Percentiles rank a stretch among this genome's conserved stretches.
phyloP scores from a whole-genome alignment of 2,113 vertebrate genomes.

The Larimichthys crocea region DNA sequence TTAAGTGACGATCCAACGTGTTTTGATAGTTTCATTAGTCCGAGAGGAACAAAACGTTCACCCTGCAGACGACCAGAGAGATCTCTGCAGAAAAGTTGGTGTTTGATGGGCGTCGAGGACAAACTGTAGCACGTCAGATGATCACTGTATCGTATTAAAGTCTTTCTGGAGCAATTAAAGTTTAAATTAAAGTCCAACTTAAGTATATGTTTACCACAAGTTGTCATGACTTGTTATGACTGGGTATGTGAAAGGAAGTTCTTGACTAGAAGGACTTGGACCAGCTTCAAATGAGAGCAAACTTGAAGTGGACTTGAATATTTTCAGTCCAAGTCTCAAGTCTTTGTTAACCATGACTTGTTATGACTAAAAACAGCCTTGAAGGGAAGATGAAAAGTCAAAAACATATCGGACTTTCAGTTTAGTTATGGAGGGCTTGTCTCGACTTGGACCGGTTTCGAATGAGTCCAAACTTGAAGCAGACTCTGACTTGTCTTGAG shows the following conservation, averaged over 20 bases:
- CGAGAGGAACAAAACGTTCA: accelerated
- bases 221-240: no score
- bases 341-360: not conserved
- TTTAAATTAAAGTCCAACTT: no score
- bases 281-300: no score
- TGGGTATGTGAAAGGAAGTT: no score
- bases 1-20: not conserved
- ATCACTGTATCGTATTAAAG: no score
- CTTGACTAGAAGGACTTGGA: no score
- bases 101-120: not conserved
- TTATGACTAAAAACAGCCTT: not conserved
- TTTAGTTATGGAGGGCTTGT: not conserved
- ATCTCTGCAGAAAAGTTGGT: conserved; percentile 14
- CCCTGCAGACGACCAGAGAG: not conserved
- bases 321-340: no score
- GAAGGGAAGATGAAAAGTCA: not conserved
- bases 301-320: no score
- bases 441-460: not conserved
- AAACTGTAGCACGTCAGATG: not conserved
- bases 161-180: no score
- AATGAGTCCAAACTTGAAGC: not conserved
- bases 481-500: not conserved
- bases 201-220: no score
- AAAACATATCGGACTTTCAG: not conserved
- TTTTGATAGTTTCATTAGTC: not conserved